These are phyloP conservation scores for Lissocephala sabroskyi DNA, from an alignment of 2,888 invertebrate species.

Conservation along the genomic window DNA sequence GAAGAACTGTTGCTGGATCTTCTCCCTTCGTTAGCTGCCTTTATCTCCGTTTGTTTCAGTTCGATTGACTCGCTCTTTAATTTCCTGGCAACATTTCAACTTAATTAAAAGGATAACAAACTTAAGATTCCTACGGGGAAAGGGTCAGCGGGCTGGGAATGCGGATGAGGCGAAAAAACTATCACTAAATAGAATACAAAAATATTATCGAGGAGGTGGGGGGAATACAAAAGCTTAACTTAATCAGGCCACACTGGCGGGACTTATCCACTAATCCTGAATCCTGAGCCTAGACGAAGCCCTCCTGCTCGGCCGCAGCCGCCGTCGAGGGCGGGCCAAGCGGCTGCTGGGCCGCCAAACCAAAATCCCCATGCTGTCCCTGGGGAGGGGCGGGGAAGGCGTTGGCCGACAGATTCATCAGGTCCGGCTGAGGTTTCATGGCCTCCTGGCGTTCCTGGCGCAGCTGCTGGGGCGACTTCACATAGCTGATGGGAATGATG, in stretches of 20 bases:
- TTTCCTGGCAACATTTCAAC: no score
- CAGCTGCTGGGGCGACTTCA: slow-evolving; percentile 66
- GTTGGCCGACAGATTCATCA: slow-evolving; percentile 52
- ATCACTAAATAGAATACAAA: not conserved
- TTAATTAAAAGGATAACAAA: no score
- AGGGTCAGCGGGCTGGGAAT: not conserved
- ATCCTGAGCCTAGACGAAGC: slow-evolving; percentile 37
- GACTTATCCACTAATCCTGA: no score
- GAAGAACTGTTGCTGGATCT: no score
- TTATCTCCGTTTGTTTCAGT: no score
- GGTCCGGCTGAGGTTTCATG: slow-evolving; percentile 35
- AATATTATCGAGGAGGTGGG: not conserved
- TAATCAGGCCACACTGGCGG: slow-evolving; percentile 1
- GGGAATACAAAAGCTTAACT: slow-evolving; percentile 17
- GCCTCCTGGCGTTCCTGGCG: slow-evolving; percentile 41
- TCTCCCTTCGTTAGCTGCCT: no score
- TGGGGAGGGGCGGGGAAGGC: slow-evolving; percentile 56
- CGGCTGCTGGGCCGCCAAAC: slow-evolving; percentile 41
- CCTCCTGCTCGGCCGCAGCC: slow-evolving; percentile 28
- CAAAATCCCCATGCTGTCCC: slow-evolving; percentile 46
- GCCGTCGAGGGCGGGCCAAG: slow-evolving; percentile 48
- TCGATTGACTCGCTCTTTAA: no score
- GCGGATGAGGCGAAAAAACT: no score
- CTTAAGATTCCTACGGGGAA: no score
- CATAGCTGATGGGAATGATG: slow-evolving; percentile 78